These are phyloP conservation scores for Archips crataeganus DNA, from an alignment of 2,888 invertebrate species.

Conservation along the genomic window DNA sequence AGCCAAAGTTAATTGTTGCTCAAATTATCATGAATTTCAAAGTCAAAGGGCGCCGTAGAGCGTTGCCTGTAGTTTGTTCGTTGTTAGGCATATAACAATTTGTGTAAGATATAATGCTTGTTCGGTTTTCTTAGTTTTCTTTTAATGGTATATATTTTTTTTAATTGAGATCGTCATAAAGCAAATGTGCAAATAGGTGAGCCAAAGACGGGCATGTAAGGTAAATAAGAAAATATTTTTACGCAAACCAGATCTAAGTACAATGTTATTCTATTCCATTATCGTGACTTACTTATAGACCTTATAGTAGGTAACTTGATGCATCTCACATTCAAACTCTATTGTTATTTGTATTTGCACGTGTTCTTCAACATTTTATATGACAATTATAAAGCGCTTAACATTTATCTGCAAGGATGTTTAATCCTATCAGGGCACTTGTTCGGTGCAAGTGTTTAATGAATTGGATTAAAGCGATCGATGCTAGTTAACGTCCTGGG, in stretches of 20 bases:
- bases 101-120: conserved; percentile 18
- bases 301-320: too few relatives aligned
- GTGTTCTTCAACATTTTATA: neutral
- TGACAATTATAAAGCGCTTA: conserved; percentile 15
- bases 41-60: conserved; percentile 65
- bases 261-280: too few relatives aligned
- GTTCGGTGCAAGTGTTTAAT: conserved; percentile 79
- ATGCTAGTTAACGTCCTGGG: conserved; percentile 57
- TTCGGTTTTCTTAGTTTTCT: neutral
- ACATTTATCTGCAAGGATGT: conserved; percentile 21
- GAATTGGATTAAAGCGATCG: conserved; percentile 73
- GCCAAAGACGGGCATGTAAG: too few relatives aligned
- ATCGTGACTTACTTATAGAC: too few relatives aligned
- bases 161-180: too few relatives aligned
- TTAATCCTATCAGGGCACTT: conserved; percentile 61
- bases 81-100: conserved; percentile 23
- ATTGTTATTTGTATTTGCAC: conserved; percentile 1
- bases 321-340: too few relatives aligned
- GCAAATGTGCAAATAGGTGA: too few relatives aligned
- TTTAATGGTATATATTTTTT: too few relatives aligned
- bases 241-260: too few relatives aligned
- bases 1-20: conserved; percentile 79
- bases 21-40: conserved; percentile 81
- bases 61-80: conserved; percentile 23
- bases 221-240: too few relatives aligned